phyloP scores from a whole-genome alignment of 2,888 invertebrate species.

The Calameuta idolon region DNA sequence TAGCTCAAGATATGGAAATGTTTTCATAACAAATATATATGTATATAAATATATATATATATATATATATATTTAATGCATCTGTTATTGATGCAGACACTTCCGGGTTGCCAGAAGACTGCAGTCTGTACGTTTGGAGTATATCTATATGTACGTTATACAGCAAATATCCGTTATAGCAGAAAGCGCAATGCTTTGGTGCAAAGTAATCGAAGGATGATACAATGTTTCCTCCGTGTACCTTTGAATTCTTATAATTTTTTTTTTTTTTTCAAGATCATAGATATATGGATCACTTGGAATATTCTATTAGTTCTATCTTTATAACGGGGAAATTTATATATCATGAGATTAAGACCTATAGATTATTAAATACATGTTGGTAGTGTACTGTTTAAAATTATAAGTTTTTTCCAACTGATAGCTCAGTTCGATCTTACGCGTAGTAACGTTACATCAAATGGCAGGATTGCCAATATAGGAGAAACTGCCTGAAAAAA shows the following conservation, averaged over 20 bases:
- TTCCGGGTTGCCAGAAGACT: neutral
- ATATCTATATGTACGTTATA: neutral
- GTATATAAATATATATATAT: neutral
- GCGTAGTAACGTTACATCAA: too few species aligned
- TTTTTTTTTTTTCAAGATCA: neutral
- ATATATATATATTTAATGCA: neutral
- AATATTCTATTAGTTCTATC: neutral
- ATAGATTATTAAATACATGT: neutral
- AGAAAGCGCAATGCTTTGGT: neutral
- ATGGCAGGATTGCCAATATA: too few species aligned
- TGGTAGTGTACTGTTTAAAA: neutral
- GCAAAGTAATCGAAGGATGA: neutral
- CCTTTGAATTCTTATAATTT: neutral
- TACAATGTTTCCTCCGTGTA: neutral
- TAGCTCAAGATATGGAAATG: neutral
- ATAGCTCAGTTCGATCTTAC: neutral
- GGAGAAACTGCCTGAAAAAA: too few species aligned
- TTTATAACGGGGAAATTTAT: neutral
- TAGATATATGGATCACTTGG: neutral
- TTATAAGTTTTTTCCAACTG: neutral
- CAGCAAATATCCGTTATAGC: neutral
- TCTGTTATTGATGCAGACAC: neutral
- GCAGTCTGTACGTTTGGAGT: neutral
- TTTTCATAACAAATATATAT: neutral
- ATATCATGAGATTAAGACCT: neutral